Percentiles rank a stretch among this genome's conserved stretches.
phyloP scores from a whole-genome alignment of 1,140 invertebrate species.

The Ceratoteleas bidentatus region DNA sequence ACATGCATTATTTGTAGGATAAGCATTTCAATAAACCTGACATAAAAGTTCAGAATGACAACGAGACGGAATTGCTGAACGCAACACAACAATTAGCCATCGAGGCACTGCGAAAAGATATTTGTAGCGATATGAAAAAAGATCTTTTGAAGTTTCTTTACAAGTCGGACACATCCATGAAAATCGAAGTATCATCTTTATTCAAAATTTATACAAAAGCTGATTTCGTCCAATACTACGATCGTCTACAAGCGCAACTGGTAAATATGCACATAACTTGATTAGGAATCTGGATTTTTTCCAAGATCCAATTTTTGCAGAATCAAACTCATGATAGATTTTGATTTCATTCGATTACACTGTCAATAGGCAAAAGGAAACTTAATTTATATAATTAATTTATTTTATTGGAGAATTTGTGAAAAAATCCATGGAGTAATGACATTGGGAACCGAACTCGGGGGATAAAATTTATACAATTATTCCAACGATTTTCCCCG shows the following conservation, averaged over 20 bases:
- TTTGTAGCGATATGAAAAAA: conserved; percentile 23
- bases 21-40: background rate
- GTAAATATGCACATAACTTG: conserved; percentile 12
- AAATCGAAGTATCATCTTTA: conserved; percentile 16
- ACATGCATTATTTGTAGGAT: conserved; percentile 4
- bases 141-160: conserved; percentile 29
- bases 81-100: conserved; percentile 24
- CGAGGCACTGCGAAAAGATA: conserved; percentile 7
- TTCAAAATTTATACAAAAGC: conserved; percentile 30
- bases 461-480: background rate
- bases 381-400: too few relatives aligned
- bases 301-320: too few relatives aligned
- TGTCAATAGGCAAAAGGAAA: too few relatives aligned
- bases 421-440: background rate
- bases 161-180: conserved; percentile 7
- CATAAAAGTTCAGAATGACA: conserved; percentile 6
- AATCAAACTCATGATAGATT: too few relatives aligned
- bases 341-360: too few relatives aligned
- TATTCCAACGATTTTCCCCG: background rate
- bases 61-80: conserved; percentile 6
- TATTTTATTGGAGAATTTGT: background rate
- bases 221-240: conserved; percentile 30
- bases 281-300: conserved; percentile 1
- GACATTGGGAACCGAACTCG: too few relatives aligned
- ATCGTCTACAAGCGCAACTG: conserved; percentile 22